phyloP scores from a whole-genome alignment of 1,140 invertebrate species.

The Diprion similis region DNA sequence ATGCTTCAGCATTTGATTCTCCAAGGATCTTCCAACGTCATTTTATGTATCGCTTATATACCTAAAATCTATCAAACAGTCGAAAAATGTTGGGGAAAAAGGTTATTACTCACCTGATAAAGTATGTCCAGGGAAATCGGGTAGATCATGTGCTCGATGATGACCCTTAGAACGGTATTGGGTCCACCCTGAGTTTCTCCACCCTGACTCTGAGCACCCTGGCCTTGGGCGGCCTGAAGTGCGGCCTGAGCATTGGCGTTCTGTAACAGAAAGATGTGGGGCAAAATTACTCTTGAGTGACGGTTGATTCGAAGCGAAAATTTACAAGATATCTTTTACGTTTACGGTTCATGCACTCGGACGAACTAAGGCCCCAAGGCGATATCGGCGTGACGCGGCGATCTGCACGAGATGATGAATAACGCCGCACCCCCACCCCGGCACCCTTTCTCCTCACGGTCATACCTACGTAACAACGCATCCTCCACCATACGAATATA shows the following conservation, averaged over 20 bases:
- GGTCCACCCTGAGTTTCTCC: slow-evolving; percentile 85
- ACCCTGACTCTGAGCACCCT: slow-evolving; percentile 70
- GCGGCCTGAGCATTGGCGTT: slow-evolving; percentile 81
- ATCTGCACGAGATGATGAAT: too few species aligned
- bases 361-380: too few species aligned
- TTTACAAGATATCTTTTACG: background rate
- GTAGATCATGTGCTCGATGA: slow-evolving; percentile 98
- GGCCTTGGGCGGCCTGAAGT: slow-evolving; percentile 77
- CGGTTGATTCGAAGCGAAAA: background rate
- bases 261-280: slow-evolving; percentile 57
- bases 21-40: too few species aligned
- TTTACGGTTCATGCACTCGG: too few species aligned
- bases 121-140: slow-evolving; percentile 97
- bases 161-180: slow-evolving; percentile 96
- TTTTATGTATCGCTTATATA: too few species aligned
- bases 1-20: too few species aligned
- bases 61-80: too few species aligned
- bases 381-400: too few species aligned
- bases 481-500: background rate
- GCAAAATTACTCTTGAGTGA: background rate
- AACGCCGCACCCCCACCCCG: too few species aligned
- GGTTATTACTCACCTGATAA: slow-evolving; percentile 73
- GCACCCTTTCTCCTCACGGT: too few species aligned
- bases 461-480: too few species aligned
- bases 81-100: background rate